phyloP scores from a whole-genome alignment of 1,140 invertebrate species.

The Cataglyphis hispanica region DNA sequence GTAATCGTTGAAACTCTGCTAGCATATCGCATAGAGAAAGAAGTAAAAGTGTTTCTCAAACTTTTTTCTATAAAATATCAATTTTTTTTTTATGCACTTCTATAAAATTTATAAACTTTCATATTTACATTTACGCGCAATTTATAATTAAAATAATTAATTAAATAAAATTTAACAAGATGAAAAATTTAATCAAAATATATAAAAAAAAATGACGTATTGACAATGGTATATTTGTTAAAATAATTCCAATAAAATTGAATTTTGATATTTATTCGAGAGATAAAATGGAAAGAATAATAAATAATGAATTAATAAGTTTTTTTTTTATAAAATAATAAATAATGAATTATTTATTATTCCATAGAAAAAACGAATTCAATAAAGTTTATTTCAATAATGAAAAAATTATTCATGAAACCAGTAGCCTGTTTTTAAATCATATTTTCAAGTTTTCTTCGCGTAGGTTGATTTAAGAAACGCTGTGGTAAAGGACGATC shows the following conservation, averaged over 20 bases:
- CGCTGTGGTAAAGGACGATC: neutral
- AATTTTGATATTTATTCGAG: slow-evolving; percentile 9
- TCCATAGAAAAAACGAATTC: neutral
- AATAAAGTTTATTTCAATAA: slow-evolving; percentile 28
- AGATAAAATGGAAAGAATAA: neutral
- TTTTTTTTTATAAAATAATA: neutral
- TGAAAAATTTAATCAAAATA: neutral
- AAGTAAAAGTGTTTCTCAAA: slow-evolving; percentile 59
- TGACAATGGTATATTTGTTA: neutral
- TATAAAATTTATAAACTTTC: slow-evolving; percentile 12
- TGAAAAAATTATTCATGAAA: neutral
- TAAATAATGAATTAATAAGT: neutral
- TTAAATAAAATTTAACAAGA: neutral
- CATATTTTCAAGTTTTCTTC: neutral
- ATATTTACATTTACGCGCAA: too few relatives aligned
- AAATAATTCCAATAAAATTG: slow-evolving; percentile 35
- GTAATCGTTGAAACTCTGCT: slow-evolving; percentile 46
- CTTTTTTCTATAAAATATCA: slow-evolving; percentile 13
- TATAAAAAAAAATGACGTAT: neutral
- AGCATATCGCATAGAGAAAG: slow-evolving; percentile 70
- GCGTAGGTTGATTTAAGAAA: slow-evolving; percentile 22
- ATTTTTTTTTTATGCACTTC: neutral
- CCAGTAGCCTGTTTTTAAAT: neutral
- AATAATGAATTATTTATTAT: slow-evolving; percentile 22
- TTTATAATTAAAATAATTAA: neutral